A percentile compares a stretch with the other conserved stretches of the same genome.
phyloP scores from a whole-genome alignment of 2,113 vertebrate genomes.

The Microcebus jonahi region DNA sequence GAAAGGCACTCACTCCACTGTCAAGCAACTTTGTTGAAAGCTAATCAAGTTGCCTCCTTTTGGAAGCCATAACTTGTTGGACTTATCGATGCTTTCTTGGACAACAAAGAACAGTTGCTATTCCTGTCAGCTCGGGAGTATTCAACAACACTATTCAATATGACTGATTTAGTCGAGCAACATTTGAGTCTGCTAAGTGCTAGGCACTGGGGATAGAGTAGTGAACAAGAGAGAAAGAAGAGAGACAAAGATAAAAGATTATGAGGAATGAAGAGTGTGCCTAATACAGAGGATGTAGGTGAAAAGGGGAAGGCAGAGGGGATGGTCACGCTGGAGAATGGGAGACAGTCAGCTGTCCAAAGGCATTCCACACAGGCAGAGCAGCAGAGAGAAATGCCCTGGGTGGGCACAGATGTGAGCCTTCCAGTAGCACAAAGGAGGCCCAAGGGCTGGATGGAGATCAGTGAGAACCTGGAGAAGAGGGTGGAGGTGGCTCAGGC shows the following conservation, averaged over 20 bases:
- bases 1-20: not conserved
- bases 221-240: not conserved
- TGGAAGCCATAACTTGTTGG: not conserved
- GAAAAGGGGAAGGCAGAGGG: not conserved
- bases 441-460: not conserved
- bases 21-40: not conserved
- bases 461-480: not conserved
- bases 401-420: not conserved
- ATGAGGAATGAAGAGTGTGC: not conserved
- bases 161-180: not conserved
- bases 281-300: not conserved
- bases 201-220: not conserved
- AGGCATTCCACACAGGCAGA: not conserved
- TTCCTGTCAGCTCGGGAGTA: not conserved
- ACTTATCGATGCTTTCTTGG: not conserved
- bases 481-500: not conserved
- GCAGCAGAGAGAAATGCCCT: rapidly evolving
- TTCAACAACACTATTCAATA: not conserved
- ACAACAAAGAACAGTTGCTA: not conserved
- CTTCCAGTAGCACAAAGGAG: not conserved
- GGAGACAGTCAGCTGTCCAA: not conserved
- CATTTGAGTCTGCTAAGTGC: not conserved
- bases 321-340: not conserved
- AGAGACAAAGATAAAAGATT: not conserved
- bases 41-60: not conserved